Base-by-base conservation (phyloP, 2,113 vertebrate species). In the Athene noctua region DNA sequence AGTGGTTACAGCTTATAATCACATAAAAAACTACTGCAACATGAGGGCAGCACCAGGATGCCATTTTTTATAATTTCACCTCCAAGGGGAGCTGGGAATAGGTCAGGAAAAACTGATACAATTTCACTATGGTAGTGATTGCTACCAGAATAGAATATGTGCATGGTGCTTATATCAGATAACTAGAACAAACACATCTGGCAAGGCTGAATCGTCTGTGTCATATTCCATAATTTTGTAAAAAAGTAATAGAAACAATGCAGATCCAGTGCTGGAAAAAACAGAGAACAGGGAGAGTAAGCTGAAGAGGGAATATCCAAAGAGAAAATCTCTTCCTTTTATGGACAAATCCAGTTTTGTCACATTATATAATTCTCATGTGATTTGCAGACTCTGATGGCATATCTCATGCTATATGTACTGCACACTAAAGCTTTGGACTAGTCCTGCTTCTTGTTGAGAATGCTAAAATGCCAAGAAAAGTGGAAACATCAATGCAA, bases 211-310 rank as follows among this genome's bases (percentile, higher is more conserved):
- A 47, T 78, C 42, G 52, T 42, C 29, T 51, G 30, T 71, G 36
- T 83, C 36, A 62, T 34, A 52, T 57, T 63, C 71, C 10, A n/a
- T 57, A 61, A 59, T 65, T 73, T 79, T 46, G 6, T 27, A 44
- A 30, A 65, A 84, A 63, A 34, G 9, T 55, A 74, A 59, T 9
- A 61, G 16, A 74, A 80, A 30, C 0, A 0, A 54, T 0, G 1
- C 18, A 59, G 67, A 40, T 5, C 3, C 5, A 14, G 14, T 51
- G 42, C 20, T 63, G 61, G 61, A 58, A 67, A 73, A 74, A n/a
- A 7, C 1, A 2, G 32, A 78, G 13, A 79, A 30, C 1, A 3
- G 17, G 13, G n/a, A 67, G 11, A 5, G 19, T 42, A 80, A 84
- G 22, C 23, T 44, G 26, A 74, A 55, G 30, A 66, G 10, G 52